phyloP scores from a whole-genome alignment of 2,888 invertebrate species.

The Lysandra coridon region DNA sequence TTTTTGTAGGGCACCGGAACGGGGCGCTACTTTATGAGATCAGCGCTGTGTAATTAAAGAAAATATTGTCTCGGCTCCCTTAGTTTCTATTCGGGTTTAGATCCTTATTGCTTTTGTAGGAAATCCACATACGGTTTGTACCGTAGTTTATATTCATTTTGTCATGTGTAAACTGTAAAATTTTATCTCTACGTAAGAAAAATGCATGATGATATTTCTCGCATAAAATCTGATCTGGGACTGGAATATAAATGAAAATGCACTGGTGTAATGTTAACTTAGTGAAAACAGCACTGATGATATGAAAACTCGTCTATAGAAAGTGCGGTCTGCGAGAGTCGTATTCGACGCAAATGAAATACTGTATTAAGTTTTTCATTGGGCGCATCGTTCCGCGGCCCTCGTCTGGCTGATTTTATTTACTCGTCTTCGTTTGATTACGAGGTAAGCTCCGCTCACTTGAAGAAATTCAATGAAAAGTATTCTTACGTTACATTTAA shows the following conservation, averaged over 20 bases:
- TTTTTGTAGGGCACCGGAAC: constrained; percentile 40
- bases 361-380: constrained; percentile 30
- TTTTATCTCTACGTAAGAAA: too few species aligned
- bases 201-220: not conserved
- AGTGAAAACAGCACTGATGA: constrained; percentile 8
- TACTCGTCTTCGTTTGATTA: constrained; percentile 55
- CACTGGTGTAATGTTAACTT: constrained; percentile 5
- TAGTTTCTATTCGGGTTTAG: not conserved
- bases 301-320: constrained; percentile 1
- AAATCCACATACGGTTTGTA: not conserved
- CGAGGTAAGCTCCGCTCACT: constrained; percentile 55
- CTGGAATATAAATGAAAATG: not conserved
- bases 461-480: constrained; percentile 53
- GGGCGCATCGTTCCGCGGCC: constrained; percentile 30
- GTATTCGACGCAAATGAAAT: constrained; percentile 30
- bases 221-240: not conserved
- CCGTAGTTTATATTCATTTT: not conserved
- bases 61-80: constrained; percentile 29
- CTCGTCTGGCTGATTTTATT: constrained; percentile 45
- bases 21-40: constrained; percentile 33
- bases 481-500: constrained; percentile 43
- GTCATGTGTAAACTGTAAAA: not conserved
- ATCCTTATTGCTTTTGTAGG: not conserved
- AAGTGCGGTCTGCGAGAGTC: constrained; percentile 11
- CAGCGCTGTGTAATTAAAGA: constrained; percentile 34